A percentile compares a stretch with the other conserved stretches of the same genome.
These are phyloP conservation scores for Octodon degus DNA, from an alignment of 2,113 vertebrate species.

Conservation along the genomic window DNA sequence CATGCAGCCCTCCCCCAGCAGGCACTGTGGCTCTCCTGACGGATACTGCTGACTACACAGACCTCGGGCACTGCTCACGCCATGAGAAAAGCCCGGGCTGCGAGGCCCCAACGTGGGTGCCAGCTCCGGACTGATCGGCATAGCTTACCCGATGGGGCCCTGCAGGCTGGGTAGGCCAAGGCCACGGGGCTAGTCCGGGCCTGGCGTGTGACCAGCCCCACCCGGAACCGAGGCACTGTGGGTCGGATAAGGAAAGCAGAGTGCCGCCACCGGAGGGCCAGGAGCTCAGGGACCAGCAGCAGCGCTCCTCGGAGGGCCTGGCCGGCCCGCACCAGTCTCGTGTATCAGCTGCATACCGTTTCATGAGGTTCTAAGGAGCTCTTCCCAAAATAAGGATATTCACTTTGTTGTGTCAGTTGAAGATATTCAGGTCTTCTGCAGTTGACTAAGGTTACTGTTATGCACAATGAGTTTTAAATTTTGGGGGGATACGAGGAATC, in stretches of 20 bases:
- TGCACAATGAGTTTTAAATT: not conserved
- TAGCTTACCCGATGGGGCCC: not conserved
- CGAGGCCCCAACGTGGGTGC: accelerated
- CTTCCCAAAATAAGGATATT: not conserved
- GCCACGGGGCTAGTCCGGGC: not conserved
- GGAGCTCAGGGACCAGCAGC: not conserved
- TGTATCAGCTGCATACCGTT: too few species aligned
- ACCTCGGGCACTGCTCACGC: not conserved
- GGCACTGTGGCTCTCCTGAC: not conserved
- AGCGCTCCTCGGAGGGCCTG: accelerated
- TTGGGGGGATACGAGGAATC: not conserved
- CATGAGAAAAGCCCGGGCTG: not conserved
- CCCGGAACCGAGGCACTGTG: accelerated
- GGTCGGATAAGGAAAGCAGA: not conserved
- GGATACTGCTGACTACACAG: not conserved
- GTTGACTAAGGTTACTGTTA: not conserved
- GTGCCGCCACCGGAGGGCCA: not conserved
- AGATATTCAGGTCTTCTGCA: not conserved
- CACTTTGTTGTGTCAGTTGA: not conserved
- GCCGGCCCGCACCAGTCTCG: accelerated
- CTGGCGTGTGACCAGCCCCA: not conserved
- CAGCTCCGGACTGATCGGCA: not conserved
- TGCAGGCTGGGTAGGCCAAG: not conserved
- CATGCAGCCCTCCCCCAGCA: not conserved
- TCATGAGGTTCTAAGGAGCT: not conserved